A percentile compares a stretch with the other conserved stretches of the same genome.
phyloP scores from a whole-genome alignment of 1,140 invertebrate genomes.

The Teleogryllus occipitalis region DNA sequence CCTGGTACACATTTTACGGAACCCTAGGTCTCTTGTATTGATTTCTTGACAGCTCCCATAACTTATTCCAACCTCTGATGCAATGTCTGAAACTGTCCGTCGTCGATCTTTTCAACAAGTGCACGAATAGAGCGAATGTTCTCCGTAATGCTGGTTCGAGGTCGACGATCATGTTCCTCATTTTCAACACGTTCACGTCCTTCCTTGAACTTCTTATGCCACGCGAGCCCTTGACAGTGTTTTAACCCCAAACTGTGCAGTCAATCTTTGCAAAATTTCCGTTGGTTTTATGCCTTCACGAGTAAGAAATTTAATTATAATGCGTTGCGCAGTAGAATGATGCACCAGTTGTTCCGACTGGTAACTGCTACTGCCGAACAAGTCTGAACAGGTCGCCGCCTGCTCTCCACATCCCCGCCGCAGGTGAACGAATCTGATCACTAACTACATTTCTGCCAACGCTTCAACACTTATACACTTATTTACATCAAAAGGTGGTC shows the following conservation, averaged over 20 bases:
- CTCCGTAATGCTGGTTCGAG: constrained; percentile 17
- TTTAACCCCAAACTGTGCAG: constrained; percentile 16
- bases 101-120: constrained; percentile 16
- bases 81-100: not conserved
- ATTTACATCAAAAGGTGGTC: too few species aligned
- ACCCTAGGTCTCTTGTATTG: constrained; percentile 3
- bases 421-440: too few species aligned
- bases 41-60: constrained; percentile 10
- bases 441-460: too few species aligned
- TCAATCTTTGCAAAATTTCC: constrained; percentile 14
- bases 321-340: not conserved
- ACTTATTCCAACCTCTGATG: constrained; percentile 3
- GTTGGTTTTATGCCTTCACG: constrained; percentile 16
- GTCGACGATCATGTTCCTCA: constrained; percentile 14
- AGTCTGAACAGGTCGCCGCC: not conserved
- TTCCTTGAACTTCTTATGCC: constrained; percentile 9
- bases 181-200: constrained; percentile 13
- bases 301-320: constrained; percentile 17
- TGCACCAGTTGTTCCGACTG: not conserved
- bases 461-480: too few species aligned
- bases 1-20: constrained; percentile 13
- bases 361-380: not conserved
- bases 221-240: constrained; percentile 16
- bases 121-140: not conserved
- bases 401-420: not conserved